Conservation (phyloP, 2,113 vertebrate genomes). For the Thinocorus orbignyianus region DNA sequence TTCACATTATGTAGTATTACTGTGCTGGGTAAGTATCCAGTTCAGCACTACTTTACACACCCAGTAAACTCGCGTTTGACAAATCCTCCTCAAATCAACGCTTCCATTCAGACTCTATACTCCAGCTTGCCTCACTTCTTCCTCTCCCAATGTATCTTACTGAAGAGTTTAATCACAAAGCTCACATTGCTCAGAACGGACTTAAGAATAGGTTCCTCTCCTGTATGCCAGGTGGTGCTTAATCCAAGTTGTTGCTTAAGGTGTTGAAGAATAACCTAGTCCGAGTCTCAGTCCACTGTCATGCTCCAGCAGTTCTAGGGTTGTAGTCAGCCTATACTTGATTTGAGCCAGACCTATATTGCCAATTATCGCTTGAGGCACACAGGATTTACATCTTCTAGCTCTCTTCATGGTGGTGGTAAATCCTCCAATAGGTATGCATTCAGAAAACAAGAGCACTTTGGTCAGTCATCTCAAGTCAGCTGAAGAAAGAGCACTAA, state of each 20-base stretch:
- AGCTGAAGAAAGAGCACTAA: background rate
- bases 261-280: background rate
- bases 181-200: background rate
- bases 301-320: background rate
- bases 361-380: background rate
- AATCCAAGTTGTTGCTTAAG: background rate
- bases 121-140: background rate
- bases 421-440: background rate
- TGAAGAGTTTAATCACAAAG: background rate
- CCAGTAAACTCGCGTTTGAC: background rate
- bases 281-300: background rate
- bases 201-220: background rate
- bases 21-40: background rate
- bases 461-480: background rate
- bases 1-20: background rate
- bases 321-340: background rate
- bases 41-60: background rate
- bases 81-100: background rate
- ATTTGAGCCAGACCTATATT: background rate
- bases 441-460: background rate
- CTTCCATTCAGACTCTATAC: background rate
- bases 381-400: background rate
- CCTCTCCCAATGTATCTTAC: background rate
- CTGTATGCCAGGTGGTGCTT: background rate
- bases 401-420: background rate